Evolutionary conservation across 2,888 invertebrate species (phyloP).

Genomic region (Labia minor): DNA sequence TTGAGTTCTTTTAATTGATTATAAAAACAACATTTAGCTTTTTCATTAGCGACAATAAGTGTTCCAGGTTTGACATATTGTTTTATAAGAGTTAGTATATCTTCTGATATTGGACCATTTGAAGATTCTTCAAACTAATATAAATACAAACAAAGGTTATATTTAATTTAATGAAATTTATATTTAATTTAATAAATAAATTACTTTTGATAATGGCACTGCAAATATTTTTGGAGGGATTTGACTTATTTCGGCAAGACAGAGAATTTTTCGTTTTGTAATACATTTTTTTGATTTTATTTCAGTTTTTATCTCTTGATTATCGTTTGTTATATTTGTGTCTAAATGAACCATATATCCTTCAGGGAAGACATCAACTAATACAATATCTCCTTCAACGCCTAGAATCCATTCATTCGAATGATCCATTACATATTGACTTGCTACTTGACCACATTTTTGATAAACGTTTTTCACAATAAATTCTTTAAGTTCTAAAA

Average conservation of each 20-base stretch:
- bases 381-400: conserved; percentile 46
- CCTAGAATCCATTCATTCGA: conserved; percentile 44
- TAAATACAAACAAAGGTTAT: not conserved
- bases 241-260: conserved; percentile 49
- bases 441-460: conserved; percentile 43
- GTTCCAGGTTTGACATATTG: conserved; percentile 35
- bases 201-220: not conserved
- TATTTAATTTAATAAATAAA: not conserved
- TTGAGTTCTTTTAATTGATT: conserved; percentile 34
- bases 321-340: conserved; percentile 28
- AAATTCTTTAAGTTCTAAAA: conserved; percentile 46
- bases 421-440: conserved; percentile 39
- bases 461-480: conserved; percentile 47
- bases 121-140: conserved; percentile 18
- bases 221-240: conserved; percentile 40
- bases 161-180: not conserved
- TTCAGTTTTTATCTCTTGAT: not conserved
- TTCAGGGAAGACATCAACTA: conserved; percentile 54
- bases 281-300: conserved; percentile 37
- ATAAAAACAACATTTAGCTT: conserved; percentile 35
- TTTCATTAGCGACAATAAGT: conserved; percentile 36
- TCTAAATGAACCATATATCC: conserved; percentile 42
- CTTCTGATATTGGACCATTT: conserved; percentile 28
- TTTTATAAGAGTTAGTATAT: conserved; percentile 35
- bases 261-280: conserved; percentile 44